phyloP scores from a whole-genome alignment of 2,888 invertebrate species.

The Tryphoninae sp. region DNA sequence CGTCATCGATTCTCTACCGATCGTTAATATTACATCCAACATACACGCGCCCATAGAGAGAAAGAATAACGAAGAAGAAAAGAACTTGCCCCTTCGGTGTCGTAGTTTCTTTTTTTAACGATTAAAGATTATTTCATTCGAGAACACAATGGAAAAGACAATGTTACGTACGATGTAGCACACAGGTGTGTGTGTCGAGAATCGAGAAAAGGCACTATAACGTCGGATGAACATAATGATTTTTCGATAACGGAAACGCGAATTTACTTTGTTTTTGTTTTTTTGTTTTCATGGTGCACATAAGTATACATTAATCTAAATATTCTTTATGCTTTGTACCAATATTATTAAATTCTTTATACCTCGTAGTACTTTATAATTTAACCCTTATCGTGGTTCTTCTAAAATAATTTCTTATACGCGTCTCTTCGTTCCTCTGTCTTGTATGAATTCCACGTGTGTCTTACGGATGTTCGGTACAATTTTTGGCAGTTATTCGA shows the following conservation, averaged over 20 bases:
- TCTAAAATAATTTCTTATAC: slow-evolving; percentile 42
- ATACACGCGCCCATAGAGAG: slow-evolving; percentile 52
- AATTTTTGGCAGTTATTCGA: slow-evolving; percentile 63
- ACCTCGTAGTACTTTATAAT: slow-evolving; percentile 17
- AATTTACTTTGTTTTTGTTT: not conserved
- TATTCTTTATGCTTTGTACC: slow-evolving; percentile 58
- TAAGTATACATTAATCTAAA: slow-evolving; percentile 42
- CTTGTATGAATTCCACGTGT: slow-evolving; percentile 27
- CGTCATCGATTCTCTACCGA: slow-evolving; percentile 52
- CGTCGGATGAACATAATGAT: slow-evolving; percentile 42
- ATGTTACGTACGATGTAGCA: slow-evolving; percentile 23
- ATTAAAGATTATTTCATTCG: slow-evolving; percentile 1
- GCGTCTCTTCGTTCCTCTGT: not conserved
- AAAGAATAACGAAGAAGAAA: slow-evolving; percentile 14
- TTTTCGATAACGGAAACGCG: slow-evolving; percentile 16
- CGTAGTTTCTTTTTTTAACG: slow-evolving; percentile 1
- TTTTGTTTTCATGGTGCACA: slow-evolving; percentile 32
- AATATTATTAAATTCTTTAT: slow-evolving; percentile 53
- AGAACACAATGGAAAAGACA: slow-evolving; percentile 4
- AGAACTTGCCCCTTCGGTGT: slow-evolving; percentile 61
- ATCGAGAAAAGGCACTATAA: slow-evolving; percentile 56
- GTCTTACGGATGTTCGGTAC: slow-evolving; percentile 18
- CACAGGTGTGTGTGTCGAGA: slow-evolving; percentile 32
- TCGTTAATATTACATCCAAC: slow-evolving; percentile 50
- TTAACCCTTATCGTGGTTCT: slow-evolving; percentile 1